A percentile compares a stretch with the other conserved stretches of the same genome.
These are phyloP conservation scores for Gymnothorax reevesii DNA, from an alignment of 2,797 vertebrate species.

Conservation along the genomic window DNA sequence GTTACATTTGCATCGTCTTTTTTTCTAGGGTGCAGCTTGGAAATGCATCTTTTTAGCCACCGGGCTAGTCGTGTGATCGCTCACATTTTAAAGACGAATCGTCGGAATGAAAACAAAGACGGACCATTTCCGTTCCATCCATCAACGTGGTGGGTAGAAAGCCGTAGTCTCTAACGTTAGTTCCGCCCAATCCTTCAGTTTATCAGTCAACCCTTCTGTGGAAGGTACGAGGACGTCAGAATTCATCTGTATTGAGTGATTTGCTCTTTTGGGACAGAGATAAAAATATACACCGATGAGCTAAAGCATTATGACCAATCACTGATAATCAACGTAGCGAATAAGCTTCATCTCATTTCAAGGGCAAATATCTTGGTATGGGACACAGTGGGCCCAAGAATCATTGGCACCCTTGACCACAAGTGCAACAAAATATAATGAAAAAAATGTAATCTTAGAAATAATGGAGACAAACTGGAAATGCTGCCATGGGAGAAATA, in stretches of 20 bases:
- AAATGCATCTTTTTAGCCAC: not conserved
- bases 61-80: not conserved
- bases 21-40: not conserved
- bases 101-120: constrained; percentile 54
- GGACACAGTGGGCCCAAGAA: too few species aligned
- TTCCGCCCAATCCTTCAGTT: not conserved
- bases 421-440: too few species aligned
- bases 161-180: not conserved
- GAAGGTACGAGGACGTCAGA: not conserved
- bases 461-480: too few species aligned
- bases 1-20: not conserved
- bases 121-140: constrained; percentile 60
- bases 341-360: too few species aligned
- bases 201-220: not conserved
- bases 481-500: too few species aligned
- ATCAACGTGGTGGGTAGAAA: constrained; percentile 12
- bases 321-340: too few species aligned
- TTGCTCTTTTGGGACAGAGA: not conserved
- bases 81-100: not conserved
- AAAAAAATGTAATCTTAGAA: too few species aligned
- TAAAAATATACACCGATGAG: too few species aligned
- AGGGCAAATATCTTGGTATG: too few species aligned
- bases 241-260: not conserved
- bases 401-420: too few species aligned
- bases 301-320: too few species aligned